Evolutionary conservation across 2,113 vertebrate species (phyloP), one percentile per base, ranked within the genome.

Genomic region (Triplophysa siluroides): DNA sequence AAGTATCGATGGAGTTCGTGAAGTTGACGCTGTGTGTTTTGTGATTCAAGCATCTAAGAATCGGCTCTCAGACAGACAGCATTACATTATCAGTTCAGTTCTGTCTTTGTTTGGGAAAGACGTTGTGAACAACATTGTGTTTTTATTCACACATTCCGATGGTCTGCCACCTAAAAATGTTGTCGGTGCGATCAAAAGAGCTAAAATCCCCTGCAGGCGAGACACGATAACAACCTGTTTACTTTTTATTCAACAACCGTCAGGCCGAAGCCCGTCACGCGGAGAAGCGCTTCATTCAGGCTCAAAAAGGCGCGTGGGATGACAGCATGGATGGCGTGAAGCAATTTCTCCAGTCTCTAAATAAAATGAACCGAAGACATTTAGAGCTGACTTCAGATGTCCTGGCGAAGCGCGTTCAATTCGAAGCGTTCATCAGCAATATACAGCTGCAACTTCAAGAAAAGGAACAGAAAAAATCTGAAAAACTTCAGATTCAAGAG

Each of bases 31-130:
- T 0, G 78, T 76, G n/a, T 66, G 71, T 45, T 41, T 83, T 10
- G 71, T 83, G 21, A 29, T 60, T 29, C 68, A 76, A 16, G 43
- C 78, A 1, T 43, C 54, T 50, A n/a, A 69, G 21, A 65, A 71
- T 52, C 78, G 64, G 1, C 78, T 83, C 12, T 47, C 33, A 14
- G 64, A 60, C 10, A 24, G 18, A 3, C 73, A 77, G 47, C 74
- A 24, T 1, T 81, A 77, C 65, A 63, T 81, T 6, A 77, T 81
- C 47, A 60, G 77, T 23, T 18, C 41, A 13, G 18, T 81, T 33
- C 24, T 56, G 67, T 78, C 75, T 5, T 4, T 82, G 7, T 84
- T 84, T 41, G 83, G 83, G 1, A 84, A 84, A 26, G 78, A 81
- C 62, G 66, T 83, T 63, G 67, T 61, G 52, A 33, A 84, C 2